A percentile compares a stretch with the other conserved stretches of the same genome.
phyloP scores from a whole-genome alignment of 2,797 vertebrate genomes.

The Lagorchestes hirsutus region DNA sequence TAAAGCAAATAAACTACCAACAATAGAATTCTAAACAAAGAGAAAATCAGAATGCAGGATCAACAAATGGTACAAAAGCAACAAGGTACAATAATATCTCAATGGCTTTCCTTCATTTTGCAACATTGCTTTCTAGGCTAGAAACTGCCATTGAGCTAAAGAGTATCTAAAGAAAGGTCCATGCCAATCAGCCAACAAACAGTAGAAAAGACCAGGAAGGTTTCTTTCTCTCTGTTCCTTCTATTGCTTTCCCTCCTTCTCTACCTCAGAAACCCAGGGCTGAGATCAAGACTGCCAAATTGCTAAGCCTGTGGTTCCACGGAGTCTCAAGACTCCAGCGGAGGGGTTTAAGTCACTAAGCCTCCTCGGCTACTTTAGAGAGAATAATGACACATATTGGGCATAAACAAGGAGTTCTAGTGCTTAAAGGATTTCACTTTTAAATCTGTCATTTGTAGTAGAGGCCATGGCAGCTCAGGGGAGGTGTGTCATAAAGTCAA shows the following conservation, averaged over 20 bases:
- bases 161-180: background rate
- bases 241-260: background rate
- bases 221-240: background rate
- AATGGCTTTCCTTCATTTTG: conserved; percentile 3
- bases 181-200: background rate
- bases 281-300: background rate
- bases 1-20: conserved; percentile 56
- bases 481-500: background rate
- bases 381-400: background rate
- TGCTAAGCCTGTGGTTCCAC: background rate
- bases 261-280: background rate
- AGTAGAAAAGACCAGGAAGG: background rate
- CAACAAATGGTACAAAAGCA: conserved; percentile 58
- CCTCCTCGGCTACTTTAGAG: background rate
- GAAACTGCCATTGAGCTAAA: background rate
- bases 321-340: background rate
- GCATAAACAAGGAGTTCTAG: background rate
- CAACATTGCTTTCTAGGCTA: conserved; percentile 2
- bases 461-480: background rate
- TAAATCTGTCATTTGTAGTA: conserved; percentile 2
- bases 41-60: conserved; percentile 58
- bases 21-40: conserved; percentile 63
- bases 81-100: conserved; percentile 14
- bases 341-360: background rate
- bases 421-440: conserved; percentile 22